Percentiles rank a stretch among this genome's conserved stretches.
These are phyloP conservation scores for Platichthys stellatus DNA, from an alignment of 2,113 vertebrate genomes.

Conservation along the genomic window DNA sequence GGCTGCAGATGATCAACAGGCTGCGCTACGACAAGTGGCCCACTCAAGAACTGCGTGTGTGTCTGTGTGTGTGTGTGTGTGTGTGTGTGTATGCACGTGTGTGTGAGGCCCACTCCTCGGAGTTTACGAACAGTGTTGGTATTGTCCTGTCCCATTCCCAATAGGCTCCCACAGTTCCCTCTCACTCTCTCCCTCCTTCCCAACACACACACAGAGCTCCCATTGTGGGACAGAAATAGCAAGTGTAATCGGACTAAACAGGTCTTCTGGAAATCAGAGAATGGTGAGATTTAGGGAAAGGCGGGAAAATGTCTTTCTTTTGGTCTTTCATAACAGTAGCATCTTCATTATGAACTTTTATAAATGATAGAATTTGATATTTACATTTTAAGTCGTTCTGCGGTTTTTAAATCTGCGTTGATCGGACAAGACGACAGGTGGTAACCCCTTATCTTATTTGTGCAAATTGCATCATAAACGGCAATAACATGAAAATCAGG, in stretches of 20 bases:
- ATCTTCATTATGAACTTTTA: too few species aligned
- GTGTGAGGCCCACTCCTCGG: constrained; percentile 56
- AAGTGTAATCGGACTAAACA: constrained; percentile 62
- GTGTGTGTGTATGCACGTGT: constrained; percentile 39
- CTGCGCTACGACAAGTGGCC: constrained; percentile 58
- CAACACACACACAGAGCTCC: constrained; percentile 58
- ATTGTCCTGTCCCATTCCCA: constrained; percentile 76
- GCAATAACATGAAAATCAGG: too few species aligned
- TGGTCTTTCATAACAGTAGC: not conserved
- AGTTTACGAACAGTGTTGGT: constrained; percentile 70
- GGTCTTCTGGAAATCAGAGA: constrained; percentile 38
- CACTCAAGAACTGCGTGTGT: constrained; percentile 42
- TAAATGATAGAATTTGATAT: not conserved
- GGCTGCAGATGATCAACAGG: constrained; percentile 73
- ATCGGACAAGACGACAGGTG: not conserved
- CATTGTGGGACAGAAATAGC: constrained; percentile 68
- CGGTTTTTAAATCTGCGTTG: not conserved
- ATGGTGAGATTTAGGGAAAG: constrained; percentile 23
- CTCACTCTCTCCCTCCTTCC: not conserved
- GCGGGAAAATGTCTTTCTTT: constrained; percentile 12
- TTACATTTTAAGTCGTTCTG: not conserved
- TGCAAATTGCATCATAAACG: too few species aligned
- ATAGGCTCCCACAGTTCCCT: constrained; percentile 59
- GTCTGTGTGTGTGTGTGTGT: constrained; percentile 18
- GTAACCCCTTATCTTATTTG: not conserved